Evolutionary conservation across 2,797 vertebrate species (phyloP).

Genomic region (Lemur catta): DNA sequence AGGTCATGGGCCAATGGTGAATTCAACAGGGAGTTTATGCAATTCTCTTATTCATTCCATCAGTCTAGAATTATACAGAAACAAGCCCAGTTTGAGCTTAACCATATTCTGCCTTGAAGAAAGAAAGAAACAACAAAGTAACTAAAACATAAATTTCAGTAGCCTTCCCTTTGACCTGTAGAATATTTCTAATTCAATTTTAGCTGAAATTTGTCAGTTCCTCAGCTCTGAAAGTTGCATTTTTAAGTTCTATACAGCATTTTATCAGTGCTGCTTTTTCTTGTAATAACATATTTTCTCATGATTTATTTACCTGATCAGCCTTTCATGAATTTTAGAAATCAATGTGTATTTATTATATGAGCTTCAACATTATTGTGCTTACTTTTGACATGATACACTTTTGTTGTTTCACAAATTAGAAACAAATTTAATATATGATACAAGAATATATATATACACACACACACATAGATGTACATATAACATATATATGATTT

Average conservation of each 20-base stretch:
- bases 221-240: background rate
- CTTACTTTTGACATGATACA: background rate
- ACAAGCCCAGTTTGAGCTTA: slow-evolving; percentile 43
- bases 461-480: background rate
- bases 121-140: slow-evolving; percentile 34
- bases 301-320: background rate
- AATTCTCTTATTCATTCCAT: slow-evolving; percentile 58
- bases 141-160: slow-evolving; percentile 50
- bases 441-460: background rate
- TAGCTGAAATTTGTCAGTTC: slow-evolving; percentile 34
- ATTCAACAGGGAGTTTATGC: slow-evolving; percentile 56
- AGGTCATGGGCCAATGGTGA: slow-evolving; percentile 53
- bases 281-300: slow-evolving; percentile 29
- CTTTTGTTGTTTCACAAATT: slow-evolving; percentile 11
- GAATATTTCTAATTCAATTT: slow-evolving; percentile 50
- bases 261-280: background rate
- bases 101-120: slow-evolving; percentile 60
- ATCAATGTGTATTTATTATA: background rate
- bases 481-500: background rate
- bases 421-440: background rate
- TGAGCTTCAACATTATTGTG: background rate
- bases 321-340: slow-evolving; percentile 7
- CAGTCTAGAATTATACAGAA: slow-evolving; percentile 38
- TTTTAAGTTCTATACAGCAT: slow-evolving; percentile 18
- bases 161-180: slow-evolving; percentile 2